Evolutionary conservation across 30 jellyfish, hydroid and myxozoan genomes (phyloP), one percentile per base, ranked within the genome.

Genomic region (Clytia hemisphaerica): DNA sequence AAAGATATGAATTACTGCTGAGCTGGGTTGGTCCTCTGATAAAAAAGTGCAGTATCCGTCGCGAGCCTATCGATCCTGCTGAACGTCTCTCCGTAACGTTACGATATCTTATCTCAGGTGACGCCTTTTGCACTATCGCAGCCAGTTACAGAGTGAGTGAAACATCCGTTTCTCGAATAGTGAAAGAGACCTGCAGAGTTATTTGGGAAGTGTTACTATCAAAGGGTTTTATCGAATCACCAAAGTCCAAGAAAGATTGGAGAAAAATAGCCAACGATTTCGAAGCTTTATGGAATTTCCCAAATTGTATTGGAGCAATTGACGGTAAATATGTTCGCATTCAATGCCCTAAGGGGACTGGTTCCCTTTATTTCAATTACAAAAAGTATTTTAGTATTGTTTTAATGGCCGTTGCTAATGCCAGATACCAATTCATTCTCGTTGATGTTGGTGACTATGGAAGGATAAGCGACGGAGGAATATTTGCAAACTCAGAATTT

Each of bases 241-340:
- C 91, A 35, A 36, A 33, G 18, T 63, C 66, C 27, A 34, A 50
- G 24, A 31, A 1, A 2, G 83, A 77, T 7, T 77, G 91, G 91
- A 42, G 44, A 77, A 64, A 45, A 34, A 21, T 77, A n/a, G 62
- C 67, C 47, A 66, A 36, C 45, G 93, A 44, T 24, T 79, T 79
- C 37, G 93, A 79, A 48, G 71, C 46, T 4, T 42, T n/a, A 38
- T 78, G 92, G 92, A 65, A 78, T 55, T 78, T 66, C 67, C 84
- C 78, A 25, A 66, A 78, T 60, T 66, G 78, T 59, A 45, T 78
- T 1, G 84, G 92, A 51, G 92, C 92, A 58, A 78, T 67, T 25
- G 84, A 78, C 22, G 92, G 92, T 22, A 78, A 66, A 59, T 83
- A 64, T 37, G 92, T 58, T 19, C 33, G 40, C n/a, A 78, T 78